These are phyloP conservation scores for Eudyptes chrysolophus DNA, from an alignment of 2,113 vertebrate species.

Conservation along the genomic window DNA sequence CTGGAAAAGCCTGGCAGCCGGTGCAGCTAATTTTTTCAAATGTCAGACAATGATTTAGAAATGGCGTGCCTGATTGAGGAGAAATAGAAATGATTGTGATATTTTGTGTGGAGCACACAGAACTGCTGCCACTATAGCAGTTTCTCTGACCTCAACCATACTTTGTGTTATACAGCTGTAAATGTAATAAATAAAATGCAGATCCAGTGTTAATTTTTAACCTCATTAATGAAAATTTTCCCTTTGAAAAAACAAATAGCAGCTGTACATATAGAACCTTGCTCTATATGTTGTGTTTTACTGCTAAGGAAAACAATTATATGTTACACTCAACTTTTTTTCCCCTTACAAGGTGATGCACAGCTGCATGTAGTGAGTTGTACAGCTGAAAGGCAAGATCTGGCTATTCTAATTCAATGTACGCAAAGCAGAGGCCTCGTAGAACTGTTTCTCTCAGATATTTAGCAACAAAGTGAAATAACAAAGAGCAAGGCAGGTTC, in stretches of 20 bases:
- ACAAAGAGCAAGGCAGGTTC: neutral
- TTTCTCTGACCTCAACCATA: neutral
- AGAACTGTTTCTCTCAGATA: neutral
- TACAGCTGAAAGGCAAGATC: neutral
- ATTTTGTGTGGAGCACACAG: neutral
- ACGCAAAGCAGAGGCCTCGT: neutral
- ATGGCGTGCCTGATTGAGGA: neutral
- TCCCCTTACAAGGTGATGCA: neutral
- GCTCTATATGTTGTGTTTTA: neutral
- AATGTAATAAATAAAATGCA: neutral
- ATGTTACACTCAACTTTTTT: neutral
- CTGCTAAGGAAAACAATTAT: neutral
- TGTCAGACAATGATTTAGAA: neutral
- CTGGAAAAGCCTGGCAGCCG: neutral
- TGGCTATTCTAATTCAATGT: neutral
- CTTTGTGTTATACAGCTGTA: neutral
- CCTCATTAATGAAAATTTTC: neutral
- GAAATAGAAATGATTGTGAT: neutral
- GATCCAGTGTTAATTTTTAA: neutral
- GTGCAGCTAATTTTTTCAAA: neutral
- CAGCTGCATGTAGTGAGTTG: neutral
- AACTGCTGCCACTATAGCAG: neutral
- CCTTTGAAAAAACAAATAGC: neutral
- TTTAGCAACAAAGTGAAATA: neutral
- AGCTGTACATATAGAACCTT: neutral